phyloP scores from a whole-genome alignment of 2,888 invertebrate genomes.

The Corythucha ciliata region DNA sequence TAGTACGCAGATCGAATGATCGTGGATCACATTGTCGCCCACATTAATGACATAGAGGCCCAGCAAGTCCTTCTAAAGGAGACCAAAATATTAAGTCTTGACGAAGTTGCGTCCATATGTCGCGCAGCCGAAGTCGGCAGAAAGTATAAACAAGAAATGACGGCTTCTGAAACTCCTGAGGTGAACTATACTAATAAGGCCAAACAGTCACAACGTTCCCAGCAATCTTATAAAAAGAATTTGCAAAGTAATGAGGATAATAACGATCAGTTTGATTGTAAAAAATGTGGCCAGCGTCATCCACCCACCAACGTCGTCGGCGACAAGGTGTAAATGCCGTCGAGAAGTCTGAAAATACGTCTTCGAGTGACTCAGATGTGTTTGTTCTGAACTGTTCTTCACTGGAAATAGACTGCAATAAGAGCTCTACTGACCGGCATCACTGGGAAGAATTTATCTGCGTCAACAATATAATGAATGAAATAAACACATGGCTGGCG shows the following conservation, averaged over 20 bases:
- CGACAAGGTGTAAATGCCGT: no score
- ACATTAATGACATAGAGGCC: conserved; percentile 2
- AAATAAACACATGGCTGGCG: no score
- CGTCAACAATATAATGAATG: no score
- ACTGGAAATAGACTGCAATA: no score
- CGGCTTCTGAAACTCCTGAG: no score
- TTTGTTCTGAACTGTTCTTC: no score
- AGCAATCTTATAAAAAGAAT: background rate
- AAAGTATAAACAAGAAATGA: conserved; percentile 2
- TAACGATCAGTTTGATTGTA: background rate
- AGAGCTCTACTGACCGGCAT: no score
- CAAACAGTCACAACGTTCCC: background rate
- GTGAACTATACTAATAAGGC: background rate
- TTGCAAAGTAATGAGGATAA: background rate
- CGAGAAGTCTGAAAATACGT: no score
- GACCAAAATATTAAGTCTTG: background rate
- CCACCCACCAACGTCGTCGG: no score
- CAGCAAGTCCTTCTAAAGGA: conserved; percentile 10
- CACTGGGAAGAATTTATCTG: no score
- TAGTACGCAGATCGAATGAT: conserved; percentile 11
- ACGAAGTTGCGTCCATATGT: background rate
- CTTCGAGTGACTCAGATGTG: no score
- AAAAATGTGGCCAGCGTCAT: no score
- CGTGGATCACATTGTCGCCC: conserved; percentile 6
- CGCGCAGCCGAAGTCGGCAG: conserved; percentile 8